phyloP scores from a whole-genome alignment of 1,140 invertebrate genomes.

The Galleria mellonella region DNA sequence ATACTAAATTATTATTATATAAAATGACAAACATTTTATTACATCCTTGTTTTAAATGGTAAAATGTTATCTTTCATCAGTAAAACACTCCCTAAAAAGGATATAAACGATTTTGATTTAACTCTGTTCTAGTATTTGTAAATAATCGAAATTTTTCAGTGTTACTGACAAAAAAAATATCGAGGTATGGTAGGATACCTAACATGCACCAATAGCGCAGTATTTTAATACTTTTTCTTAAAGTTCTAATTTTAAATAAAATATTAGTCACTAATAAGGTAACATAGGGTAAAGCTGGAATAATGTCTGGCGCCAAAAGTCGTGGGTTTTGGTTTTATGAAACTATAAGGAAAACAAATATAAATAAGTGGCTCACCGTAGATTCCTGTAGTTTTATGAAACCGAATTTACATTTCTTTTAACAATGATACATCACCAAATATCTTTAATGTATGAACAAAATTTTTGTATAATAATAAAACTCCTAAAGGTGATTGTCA shows the following conservation, averaged over 20 bases:
- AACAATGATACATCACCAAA: constrained; percentile 2
- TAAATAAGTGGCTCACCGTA: no score
- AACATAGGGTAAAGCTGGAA: constrained; percentile 28
- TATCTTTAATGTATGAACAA: not conserved
- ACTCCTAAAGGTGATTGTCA: constrained; percentile 21
- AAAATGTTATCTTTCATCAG: no score
- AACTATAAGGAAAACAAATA: not conserved
- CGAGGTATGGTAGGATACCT: constrained; percentile 13
- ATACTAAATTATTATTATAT: no score
- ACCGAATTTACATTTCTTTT: not conserved
- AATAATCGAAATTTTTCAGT: constrained; percentile 36
- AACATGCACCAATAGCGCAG: constrained; percentile 30
- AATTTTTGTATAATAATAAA: constrained; percentile 1
- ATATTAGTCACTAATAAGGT: constrained; percentile 40
- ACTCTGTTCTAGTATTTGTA: constrained; percentile 48
- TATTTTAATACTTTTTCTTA: constrained; percentile 26
- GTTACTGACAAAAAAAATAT: constrained; percentile 9
- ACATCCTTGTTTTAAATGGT: no score
- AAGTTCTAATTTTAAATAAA: constrained; percentile 35
- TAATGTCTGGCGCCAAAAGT: constrained; percentile 13
- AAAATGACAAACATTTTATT: no score
- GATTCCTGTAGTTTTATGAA: not conserved
- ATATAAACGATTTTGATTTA: no score
- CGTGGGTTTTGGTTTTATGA: not conserved
- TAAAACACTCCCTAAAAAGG: no score